Base-by-base conservation (phyloP, 2,888 invertebrate species). In the Flexamia atlantica region DNA sequence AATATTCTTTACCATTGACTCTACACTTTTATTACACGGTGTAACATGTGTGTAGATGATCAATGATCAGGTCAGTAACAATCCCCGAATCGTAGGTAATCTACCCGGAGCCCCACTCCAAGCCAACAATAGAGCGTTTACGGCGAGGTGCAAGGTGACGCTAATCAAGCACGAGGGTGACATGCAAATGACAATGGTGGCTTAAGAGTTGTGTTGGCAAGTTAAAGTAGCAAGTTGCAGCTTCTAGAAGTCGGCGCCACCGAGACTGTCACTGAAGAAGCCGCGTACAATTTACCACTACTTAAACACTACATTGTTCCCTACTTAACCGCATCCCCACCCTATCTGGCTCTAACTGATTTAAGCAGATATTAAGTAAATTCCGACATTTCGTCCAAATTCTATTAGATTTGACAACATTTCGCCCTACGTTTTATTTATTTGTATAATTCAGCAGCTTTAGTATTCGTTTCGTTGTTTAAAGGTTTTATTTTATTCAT, bases 271-370 rank as follows among this genome's bases (percentile, higher is more conserved):
- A 30, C 68, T 32, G 32, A 30, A 68, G 68, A 32, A 68, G 30
- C 68, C 46, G 46, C 46, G 14, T 23, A 60, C 60, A 60, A 60
- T 60, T 68, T 30, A 32, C 68, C 68, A 72, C 72, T 72, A 36
- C 72, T 72, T 72, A 72, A 72, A 72, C 42, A 42, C 40, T 40
- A 72, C 72, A 72, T 42, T 72, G 72, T 72, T 72, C 30, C 72
- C 42, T 72, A 72, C 72, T 72, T 72, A 72, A 72, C 42, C 72
- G 36, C 72, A 36, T 1, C 72, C 14, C 40, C 20, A 7, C 20
- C 17, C 46, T 46, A 12, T 7, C 57, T 23, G 57, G 4, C 20
- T 23, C 57, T 23, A 57, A 57, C 57, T 57, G 57, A 57, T 57
- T 57, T 57, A 57, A 57, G 9, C 57, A 57, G 57, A 23, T 46